Conservation (phyloP, 2,888 invertebrate species). For the Amiota communis region DNA sequence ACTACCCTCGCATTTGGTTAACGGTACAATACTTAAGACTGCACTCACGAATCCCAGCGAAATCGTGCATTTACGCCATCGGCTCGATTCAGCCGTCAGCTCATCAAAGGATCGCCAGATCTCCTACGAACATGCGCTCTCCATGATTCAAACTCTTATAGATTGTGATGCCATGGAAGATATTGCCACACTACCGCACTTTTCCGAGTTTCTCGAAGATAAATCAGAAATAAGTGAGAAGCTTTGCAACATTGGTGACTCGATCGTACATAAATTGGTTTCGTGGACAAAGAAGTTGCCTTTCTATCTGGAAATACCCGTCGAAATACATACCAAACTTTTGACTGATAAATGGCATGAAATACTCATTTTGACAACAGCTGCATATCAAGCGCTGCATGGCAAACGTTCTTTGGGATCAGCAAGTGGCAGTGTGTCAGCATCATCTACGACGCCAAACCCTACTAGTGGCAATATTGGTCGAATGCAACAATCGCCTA, state of each 20-base stretch:
- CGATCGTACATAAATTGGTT: slow-evolving; percentile 97
- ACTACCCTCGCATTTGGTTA: slow-evolving; percentile 84
- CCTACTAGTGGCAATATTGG: slow-evolving; percentile 16
- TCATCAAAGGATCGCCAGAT: slow-evolving; percentile 88
- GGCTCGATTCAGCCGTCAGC: slow-evolving; percentile 90
- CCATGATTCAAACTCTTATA: slow-evolving; percentile 93
- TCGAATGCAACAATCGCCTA: slow-evolving; percentile 11
- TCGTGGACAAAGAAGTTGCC: slow-evolving; percentile 99
- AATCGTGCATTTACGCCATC: slow-evolving; percentile 89
- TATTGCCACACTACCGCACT: slow-evolving; percentile 92
- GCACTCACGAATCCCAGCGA: slow-evolving; percentile 95
- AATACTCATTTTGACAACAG: slow-evolving; percentile 92
- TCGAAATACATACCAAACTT: slow-evolving; percentile 95
- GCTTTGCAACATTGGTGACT: slow-evolving; percentile 96
- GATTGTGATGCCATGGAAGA: slow-evolving; percentile 98
- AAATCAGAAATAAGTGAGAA: slow-evolving; percentile 93
- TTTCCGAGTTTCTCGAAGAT: slow-evolving; percentile 91
- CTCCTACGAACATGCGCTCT: slow-evolving; percentile 86
- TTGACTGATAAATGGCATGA: slow-evolving; percentile 99
- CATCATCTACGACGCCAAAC: slow-evolving; percentile 28
- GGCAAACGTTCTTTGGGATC: slow-evolving; percentile 72
- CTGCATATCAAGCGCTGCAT: slow-evolving; percentile 94
- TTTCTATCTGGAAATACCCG: slow-evolving; percentile 96
- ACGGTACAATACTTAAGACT: slow-evolving; percentile 94
- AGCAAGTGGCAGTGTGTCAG: neutral